phyloP scores from a whole-genome alignment of 64 coral and sea anemone species.

The Platygyra sinensis region DNA sequence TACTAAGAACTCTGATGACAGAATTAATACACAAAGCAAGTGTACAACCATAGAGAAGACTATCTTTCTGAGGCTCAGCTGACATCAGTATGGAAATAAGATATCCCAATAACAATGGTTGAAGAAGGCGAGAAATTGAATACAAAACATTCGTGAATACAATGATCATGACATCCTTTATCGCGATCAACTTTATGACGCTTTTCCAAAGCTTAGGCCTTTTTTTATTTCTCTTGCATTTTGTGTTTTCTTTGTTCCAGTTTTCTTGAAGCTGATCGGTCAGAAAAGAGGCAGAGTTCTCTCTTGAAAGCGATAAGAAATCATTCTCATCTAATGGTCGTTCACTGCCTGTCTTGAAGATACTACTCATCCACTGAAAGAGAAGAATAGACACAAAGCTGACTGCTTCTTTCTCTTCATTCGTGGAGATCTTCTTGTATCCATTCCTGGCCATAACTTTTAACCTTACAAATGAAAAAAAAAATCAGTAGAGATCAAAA shows the following conservation, averaged over 20 bases:
- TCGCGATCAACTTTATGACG: background rate
- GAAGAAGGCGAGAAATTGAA: background rate
- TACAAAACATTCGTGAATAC: background rate
- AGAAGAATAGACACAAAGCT: background rate
- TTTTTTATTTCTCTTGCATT: background rate
- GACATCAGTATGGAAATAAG: background rate
- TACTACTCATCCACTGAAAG: background rate
- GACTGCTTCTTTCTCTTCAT: background rate
- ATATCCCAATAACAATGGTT: background rate
- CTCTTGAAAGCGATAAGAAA: background rate
- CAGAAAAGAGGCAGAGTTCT: background rate
- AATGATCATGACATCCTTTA: background rate
- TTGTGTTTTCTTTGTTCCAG: background rate
- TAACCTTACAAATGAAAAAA: too few species aligned
- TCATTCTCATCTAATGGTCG: background rate
- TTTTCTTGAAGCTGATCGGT: background rate
- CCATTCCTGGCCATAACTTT: background rate
- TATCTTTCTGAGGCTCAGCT: too few species aligned
- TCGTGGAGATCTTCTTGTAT: background rate
- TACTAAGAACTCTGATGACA: background rate
- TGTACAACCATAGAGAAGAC: too few species aligned
- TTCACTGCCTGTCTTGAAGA: background rate
- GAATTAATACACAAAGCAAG: background rate
- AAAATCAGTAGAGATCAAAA: too few species aligned
- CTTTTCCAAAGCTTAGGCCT: background rate